These are phyloP conservation scores for Squalus acanthias DNA, from an alignment of 2,797 vertebrate genomes.

Conservation along the genomic window DNA sequence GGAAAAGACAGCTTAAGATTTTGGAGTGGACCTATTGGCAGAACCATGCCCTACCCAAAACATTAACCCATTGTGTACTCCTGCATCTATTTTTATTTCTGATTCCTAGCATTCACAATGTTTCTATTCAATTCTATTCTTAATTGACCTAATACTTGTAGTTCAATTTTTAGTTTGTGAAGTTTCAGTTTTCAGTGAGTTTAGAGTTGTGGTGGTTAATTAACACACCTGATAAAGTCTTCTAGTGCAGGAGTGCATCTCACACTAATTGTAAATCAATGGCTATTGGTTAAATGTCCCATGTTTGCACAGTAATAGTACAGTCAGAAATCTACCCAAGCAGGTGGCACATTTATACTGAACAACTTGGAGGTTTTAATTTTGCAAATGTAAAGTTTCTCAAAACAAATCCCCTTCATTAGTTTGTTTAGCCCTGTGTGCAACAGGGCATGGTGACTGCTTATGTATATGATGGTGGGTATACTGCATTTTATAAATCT, in stretches of 20 bases:
- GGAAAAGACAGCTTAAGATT: not conserved
- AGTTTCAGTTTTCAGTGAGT: not conserved
- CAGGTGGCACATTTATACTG: not conserved
- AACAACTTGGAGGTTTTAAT: not conserved
- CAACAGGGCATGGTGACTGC: no score
- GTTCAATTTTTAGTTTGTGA: not conserved
- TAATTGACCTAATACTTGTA: not conserved
- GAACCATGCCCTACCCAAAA: not conserved
- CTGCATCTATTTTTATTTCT: not conserved
- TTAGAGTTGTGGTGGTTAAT: not conserved
- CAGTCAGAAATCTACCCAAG: not conserved
- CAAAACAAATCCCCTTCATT: no score
- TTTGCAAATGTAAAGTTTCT: no score
- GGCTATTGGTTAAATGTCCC: not conserved
- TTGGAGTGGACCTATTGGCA: not conserved
- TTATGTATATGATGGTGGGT: no score
- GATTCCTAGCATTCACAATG: not conserved
- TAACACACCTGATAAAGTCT: not conserved
- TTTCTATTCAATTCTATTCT: not conserved
- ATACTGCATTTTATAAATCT: no score
- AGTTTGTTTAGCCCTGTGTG: no score
- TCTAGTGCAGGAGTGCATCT: not conserved
- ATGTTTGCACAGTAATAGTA: not conserved
- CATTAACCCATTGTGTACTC: not conserved
- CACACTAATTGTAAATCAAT: not conserved